These are phyloP conservation scores for Struthidea cinerea DNA, from an alignment of 2,113 vertebrate genomes.

Conservation along the genomic window DNA sequence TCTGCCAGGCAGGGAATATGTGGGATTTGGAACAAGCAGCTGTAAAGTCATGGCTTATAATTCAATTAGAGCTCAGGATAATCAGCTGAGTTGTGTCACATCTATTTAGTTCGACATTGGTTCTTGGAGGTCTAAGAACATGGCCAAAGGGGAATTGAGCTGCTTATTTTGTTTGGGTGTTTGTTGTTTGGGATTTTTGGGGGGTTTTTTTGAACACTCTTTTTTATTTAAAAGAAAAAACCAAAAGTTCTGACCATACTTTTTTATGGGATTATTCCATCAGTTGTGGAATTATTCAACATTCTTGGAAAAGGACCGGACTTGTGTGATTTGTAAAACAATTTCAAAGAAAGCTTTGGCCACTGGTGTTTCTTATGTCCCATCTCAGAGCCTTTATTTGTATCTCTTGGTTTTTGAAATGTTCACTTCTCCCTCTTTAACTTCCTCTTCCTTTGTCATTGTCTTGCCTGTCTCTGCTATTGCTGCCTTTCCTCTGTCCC, in stretches of 20 bases:
- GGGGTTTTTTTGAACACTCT: rapidly evolving
- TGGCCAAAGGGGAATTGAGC: slow-evolving; percentile 12
- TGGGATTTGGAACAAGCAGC: neutral
- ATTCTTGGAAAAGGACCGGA: neutral
- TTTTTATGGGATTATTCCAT: slow-evolving; percentile 24
- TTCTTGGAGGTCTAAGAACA: slow-evolving; percentile 32
- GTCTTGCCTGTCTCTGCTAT: neutral
- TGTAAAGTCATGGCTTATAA: slow-evolving; percentile 42
- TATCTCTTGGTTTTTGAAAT: neutral
- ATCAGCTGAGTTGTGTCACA: neutral
- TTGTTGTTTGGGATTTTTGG: neutral
- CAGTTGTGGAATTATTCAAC: neutral
- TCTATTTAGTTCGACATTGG: slow-evolving; percentile 10
- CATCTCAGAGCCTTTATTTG: neutral
- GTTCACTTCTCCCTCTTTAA: neutral
- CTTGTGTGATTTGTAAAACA: neutral
- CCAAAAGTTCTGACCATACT: neutral
- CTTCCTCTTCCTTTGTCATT: neutral
- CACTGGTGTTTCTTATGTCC: neutral
- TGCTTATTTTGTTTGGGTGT: neutral
- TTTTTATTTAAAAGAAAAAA: neutral
- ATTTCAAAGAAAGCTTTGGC: neutral
- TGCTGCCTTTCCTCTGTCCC: too few species aligned
- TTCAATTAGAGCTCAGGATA: slow-evolving; percentile 49
- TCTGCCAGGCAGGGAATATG: neutral